Evolutionary conservation across 2,113 vertebrate genomes (phyloP).

Genomic region (Petrocephalus zakoni): DNA sequence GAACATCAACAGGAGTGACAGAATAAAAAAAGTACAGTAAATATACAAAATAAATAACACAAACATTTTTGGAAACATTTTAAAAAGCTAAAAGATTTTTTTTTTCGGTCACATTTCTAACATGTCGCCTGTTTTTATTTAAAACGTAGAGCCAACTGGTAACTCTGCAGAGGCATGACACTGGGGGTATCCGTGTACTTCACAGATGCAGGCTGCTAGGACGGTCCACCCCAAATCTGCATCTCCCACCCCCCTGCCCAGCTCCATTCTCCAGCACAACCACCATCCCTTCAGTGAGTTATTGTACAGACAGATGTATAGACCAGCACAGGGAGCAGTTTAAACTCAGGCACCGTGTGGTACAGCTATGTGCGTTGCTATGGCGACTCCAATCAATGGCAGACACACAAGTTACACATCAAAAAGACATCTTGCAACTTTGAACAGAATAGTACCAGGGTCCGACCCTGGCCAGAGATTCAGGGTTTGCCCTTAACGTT

Average conservation of each 20-base stretch:
- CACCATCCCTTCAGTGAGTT: neutral
- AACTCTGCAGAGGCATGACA: neutral
- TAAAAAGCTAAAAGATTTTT: conserved; percentile 44
- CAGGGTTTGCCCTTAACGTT: neutral
- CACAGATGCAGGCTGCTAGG: neutral
- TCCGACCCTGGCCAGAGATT: neutral
- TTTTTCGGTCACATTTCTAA: conserved; percentile 4
- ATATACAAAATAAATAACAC: conserved; percentile 25
- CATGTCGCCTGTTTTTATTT: conserved; percentile 40
- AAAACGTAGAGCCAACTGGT: neutral
- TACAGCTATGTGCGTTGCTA: neutral
- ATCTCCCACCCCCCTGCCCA: neutral
- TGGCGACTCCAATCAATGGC: neutral
- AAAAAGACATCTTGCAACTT: neutral
- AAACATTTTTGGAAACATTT: conserved; percentile 34
- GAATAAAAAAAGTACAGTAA: conserved; percentile 30
- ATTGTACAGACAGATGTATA: neutral
- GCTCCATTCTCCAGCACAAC: neutral
- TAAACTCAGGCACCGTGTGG: neutral
- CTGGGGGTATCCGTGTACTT: neutral
- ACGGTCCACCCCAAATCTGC: neutral
- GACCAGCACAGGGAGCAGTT: neutral
- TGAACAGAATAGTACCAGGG: neutral
- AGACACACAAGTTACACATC: neutral
- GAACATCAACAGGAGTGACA: conserved; percentile 42